Base-by-base conservation (phyloP, 2,888 invertebrate species). In the Rambutsinella grinnellia region DNA sequence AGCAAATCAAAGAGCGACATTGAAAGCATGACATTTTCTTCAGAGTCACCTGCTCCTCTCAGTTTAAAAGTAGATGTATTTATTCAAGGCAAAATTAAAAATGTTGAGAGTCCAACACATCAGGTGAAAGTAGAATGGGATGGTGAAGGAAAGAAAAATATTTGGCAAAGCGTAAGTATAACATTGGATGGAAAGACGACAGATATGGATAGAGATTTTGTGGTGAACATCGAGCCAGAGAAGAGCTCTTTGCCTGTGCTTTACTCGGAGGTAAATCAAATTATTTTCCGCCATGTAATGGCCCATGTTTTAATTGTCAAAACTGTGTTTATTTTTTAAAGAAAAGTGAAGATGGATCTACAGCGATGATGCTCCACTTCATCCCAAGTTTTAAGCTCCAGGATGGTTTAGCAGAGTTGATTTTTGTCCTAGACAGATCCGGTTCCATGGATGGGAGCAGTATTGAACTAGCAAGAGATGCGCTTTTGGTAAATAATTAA, bases 161-260 rank as follows among this genome's bases (percentile, higher is more conserved):
- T 13, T 6, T 82, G 82, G 82, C 76, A 66, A 5, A 76, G 68
- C 47, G 76, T 61, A 0, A 47, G 63, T 19, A 76, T 79, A 6
- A 65, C 72, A n/a, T 69, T 76, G 46, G 36, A 17, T 5, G 77
- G 57, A 17, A 44, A 49, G n/a, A 53, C 60, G 3, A 77, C 76
- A 2, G 78, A 77, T 21, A 81, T 83, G 81, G 80, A 83, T 62
- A 58, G 80, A 60, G 87, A 87, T 58, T 87, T 88, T 81, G 85
- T 86, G 63, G 84, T 88, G 21, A 80, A 86, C 44, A 84, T 88
- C 63, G 84, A 84, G 19, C 83, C 87, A 28, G 86, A 86, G 15
- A 86, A 88, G 72, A 85, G 87, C 47, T 87, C 88, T 79, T 86
- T 86, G 8, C 88, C 88, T 2, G 79, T 87, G 58, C 86, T 88